Evolutionary conservation across 2,113 vertebrate genomes (phyloP), one percentile per base, ranked within the genome.

Genomic region (Calidris pugnax): DNA sequence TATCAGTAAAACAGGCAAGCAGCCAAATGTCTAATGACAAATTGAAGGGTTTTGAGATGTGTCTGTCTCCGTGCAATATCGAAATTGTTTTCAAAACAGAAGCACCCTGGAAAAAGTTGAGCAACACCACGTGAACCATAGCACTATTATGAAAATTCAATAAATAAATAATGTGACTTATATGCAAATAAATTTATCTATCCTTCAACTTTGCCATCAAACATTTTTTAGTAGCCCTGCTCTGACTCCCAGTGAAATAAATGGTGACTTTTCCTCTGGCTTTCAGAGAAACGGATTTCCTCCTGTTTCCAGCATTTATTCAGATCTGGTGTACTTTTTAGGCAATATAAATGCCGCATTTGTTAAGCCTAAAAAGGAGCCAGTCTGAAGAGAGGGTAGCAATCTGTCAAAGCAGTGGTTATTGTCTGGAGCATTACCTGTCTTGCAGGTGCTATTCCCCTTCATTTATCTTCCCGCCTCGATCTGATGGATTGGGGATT

Each of bases 11-110:
- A 95, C 66, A 96, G 98, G 97, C 98, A 98, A 95, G 96, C 97
- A 96, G 98, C 98, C 98, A 98, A 98, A 97, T 75, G 96, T 97
- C 97, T 98, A 98, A 98, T 98, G 97, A 98, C 97, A 97, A 98
- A 97, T 96, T 98, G 97, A 95, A 97, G 98, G 96, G 96, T 96
- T 98, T 98, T 93, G 97, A 98, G 96, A 98, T 97, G 95, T 96
- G 92, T 97, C 97, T 98, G 96, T 95, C 97, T 98, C 96, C 97
- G 94, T 96, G 96, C 94, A 97, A 76, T 96, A 96, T 39, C 63
- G 48, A 97, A 97, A 97, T 96, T 98, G 97, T 98, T 98, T 98
- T 97, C 97, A 97, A 98, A 98, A 98, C 97, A 97, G 89, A 98
- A 97, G 90, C 96, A 97, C 87, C 96, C 96, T 97, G 97, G 96